Evolutionary conservation across 2,113 vertebrate species (phyloP).

Genomic region (Alectura lathami): DNA sequence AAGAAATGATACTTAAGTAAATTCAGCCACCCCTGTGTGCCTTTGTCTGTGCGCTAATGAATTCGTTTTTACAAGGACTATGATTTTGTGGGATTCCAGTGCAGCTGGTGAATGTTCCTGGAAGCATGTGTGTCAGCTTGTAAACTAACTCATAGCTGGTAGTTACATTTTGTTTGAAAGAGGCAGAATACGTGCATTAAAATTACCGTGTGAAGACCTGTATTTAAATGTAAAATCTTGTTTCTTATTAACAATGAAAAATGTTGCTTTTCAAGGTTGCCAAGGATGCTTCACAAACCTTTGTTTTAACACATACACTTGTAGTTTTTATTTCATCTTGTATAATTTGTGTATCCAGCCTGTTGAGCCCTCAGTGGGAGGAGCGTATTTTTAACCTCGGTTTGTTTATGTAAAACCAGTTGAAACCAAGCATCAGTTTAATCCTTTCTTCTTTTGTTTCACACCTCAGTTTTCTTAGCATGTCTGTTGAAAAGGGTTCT

Average conservation of each 20-base stretch:
- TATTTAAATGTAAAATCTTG: neutral
- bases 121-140: neutral
- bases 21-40: neutral
- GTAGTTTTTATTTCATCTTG: neutral
- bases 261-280: neutral
- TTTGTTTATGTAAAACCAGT: conserved; percentile 51
- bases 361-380: neutral
- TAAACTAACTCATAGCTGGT: neutral
- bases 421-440: conserved; percentile 11
- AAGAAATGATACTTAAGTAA: neutral
- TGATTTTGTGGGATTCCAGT: neutral
- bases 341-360: neutral
- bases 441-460: conserved; percentile 34
- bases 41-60: conserved; percentile 3
- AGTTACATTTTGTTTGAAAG: neutral
- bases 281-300: neutral
- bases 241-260: neutral
- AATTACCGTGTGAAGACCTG: neutral
- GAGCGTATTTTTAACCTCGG: conserved; percentile 1
- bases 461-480: neutral
- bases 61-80: neutral
- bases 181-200: neutral
- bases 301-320: neutral
- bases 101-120: neutral
- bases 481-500: neutral